Conservation (phyloP, 2,113 vertebrate genomes). For the Taxidea taxus region DNA sequence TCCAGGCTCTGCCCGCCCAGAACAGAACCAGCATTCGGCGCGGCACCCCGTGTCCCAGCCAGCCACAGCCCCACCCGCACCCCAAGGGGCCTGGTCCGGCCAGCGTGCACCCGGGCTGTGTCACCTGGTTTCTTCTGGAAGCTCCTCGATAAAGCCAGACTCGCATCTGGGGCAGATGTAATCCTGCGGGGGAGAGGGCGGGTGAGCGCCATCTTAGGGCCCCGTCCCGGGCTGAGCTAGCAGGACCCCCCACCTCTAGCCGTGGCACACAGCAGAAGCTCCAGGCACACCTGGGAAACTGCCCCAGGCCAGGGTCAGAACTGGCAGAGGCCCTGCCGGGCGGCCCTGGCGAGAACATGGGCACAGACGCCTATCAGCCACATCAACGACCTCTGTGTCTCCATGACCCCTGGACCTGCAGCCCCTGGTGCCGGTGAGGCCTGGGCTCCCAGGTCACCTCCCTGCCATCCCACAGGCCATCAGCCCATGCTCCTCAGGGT, state of each 20-base stretch:
- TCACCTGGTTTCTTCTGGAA: conserved; percentile 94
- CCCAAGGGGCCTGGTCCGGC: background rate
- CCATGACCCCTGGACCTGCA: background rate
- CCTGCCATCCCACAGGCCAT: background rate
- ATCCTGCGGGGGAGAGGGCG: conserved; percentile 82
- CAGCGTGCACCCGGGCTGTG: background rate
- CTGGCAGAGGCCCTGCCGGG: background rate
- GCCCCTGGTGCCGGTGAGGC: background rate
- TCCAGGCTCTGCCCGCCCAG: background rate
- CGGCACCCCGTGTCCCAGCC: background rate
- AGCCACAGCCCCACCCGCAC: background rate
- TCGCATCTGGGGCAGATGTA: conserved; percentile 96
- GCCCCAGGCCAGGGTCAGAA: background rate
- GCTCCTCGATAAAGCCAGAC: conserved; percentile 96
- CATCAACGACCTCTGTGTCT: background rate
- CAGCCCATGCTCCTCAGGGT: too few relatives aligned
- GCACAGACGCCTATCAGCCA: background rate
- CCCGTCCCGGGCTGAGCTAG: background rate
- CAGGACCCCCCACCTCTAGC: background rate
- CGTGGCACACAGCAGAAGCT: background rate
- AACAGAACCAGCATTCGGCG: background rate
- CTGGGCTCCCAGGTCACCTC: background rate
- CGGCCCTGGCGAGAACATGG: fast-evolving
- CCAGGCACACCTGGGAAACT: background rate
- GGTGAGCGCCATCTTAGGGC: background rate